Conservation (phyloP, 2,113 vertebrate genomes). For the Seriola aureovittata region DNA sequence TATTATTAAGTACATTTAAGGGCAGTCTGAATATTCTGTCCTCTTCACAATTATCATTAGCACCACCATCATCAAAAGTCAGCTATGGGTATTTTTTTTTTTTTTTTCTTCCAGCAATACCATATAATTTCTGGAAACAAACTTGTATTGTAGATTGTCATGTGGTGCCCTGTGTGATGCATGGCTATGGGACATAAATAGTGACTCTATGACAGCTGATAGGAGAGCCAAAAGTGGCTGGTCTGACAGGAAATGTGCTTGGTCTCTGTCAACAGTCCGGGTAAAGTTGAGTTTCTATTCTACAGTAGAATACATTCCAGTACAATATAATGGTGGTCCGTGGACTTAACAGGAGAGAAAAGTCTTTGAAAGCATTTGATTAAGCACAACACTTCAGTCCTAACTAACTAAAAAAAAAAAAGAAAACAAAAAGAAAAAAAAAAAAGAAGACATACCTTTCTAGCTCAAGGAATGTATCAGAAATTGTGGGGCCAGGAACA, state of each 20-base stretch:
- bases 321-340: constrained; percentile 54
- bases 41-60: constrained; percentile 58
- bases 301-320: constrained; percentile 75
- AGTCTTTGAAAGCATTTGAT: constrained; percentile 52
- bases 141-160: constrained; percentile 55
- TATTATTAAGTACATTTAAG: constrained; percentile 62
- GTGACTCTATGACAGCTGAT: constrained; percentile 36
- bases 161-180: constrained; percentile 35
- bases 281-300: constrained; percentile 54
- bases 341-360: constrained; percentile 53
- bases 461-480: constrained; percentile 82
- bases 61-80: constrained; percentile 54
- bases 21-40: constrained; percentile 63
- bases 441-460: constrained; percentile 51
- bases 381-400: constrained; percentile 61
- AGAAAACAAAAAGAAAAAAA: constrained; percentile 28
- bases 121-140: constrained; percentile 35
- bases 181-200: constrained; percentile 45
- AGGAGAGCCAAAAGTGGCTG: constrained; percentile 46
- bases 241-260: constrained; percentile 75
- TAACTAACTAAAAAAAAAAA: constrained; percentile 32
- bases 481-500: constrained; percentile 64
- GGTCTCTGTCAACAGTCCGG: constrained; percentile 72
- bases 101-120: constrained; percentile 19
- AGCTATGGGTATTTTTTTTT: constrained; percentile 18